phyloP scores from a whole-genome alignment of 1,140 invertebrate species.

The Heliconius hermathena region DNA sequence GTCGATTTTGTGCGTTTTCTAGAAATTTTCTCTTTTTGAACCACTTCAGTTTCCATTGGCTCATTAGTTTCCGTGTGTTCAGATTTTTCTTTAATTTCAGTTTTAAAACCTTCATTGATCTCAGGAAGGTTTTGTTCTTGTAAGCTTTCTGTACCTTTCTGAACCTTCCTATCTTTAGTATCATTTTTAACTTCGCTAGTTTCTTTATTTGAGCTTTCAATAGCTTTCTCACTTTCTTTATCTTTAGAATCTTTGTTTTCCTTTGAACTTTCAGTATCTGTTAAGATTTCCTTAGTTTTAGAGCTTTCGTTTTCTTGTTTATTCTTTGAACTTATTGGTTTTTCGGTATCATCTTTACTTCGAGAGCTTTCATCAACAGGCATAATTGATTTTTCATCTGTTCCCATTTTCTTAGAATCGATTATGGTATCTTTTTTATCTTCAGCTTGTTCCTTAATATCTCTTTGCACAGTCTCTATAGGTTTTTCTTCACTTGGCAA shows the following conservation, averaged over 20 bases:
- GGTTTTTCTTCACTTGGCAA: not conserved
- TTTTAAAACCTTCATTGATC: not conserved
- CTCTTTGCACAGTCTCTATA: not conserved
- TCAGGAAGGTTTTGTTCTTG: not conserved
- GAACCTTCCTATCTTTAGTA: not conserved
- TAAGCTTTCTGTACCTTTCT: not conserved
- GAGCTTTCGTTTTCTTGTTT: not conserved
- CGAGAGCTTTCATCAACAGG: not conserved
- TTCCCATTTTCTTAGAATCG: not conserved
- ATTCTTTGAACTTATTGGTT: not conserved
- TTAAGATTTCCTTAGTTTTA: not conserved
- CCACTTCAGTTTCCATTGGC: not conserved
- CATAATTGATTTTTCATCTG: not conserved
- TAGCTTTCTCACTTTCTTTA: not conserved
- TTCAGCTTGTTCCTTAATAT: not conserved
- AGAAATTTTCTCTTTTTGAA: conserved; percentile 36
- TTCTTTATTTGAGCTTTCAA: not conserved
- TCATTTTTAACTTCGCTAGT: not conserved
- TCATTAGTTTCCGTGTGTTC: not conserved
- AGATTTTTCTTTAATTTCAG: not conserved
- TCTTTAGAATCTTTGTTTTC: conserved; percentile 23
- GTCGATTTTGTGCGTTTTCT: conserved; percentile 57
- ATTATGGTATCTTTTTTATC: not conserved
- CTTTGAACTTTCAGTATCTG: conserved; percentile 21
- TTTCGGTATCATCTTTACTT: not conserved